phyloP scores from a whole-genome alignment of 1,140 invertebrate species.

The Heliothis virescens region DNA sequence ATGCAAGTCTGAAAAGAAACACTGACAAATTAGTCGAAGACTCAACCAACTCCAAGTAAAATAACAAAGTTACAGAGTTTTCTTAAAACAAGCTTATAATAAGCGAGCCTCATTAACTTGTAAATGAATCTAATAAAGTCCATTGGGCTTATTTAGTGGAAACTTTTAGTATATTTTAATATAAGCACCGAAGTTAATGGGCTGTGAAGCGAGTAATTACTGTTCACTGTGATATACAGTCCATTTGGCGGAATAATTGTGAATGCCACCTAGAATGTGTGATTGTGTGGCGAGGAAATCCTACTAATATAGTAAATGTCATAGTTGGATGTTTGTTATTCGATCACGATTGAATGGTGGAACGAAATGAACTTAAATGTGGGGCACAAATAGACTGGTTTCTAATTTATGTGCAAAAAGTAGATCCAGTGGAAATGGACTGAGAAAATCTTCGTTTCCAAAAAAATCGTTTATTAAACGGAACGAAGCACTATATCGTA shows the following conservation, averaged over 20 bases:
- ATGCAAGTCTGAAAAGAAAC: too few relatives aligned
- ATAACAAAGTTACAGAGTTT: neutral
- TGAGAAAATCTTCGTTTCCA: too few relatives aligned
- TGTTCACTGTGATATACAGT: neutral
- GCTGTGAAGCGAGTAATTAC: conserved; percentile 9
- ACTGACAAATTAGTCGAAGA: too few relatives aligned
- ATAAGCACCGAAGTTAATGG: conserved; percentile 25
- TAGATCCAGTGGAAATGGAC: too few relatives aligned
- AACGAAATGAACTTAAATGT: too few relatives aligned
- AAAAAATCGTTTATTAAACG: too few relatives aligned
- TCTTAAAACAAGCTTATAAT: neutral
- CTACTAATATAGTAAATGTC: too few relatives aligned
- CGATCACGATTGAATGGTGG: too few relatives aligned
- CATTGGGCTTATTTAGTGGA: conserved; percentile 24
- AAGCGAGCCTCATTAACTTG: neutral
- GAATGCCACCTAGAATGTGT: neutral
- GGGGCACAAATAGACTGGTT: too few relatives aligned
- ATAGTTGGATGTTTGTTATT: too few relatives aligned
- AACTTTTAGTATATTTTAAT: conserved; percentile 17
- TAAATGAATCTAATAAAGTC: neutral
- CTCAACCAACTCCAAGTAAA: neutral
- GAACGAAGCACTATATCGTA: too few relatives aligned
- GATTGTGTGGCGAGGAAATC: neutral
- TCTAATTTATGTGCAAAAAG: too few relatives aligned
- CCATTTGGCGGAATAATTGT: conserved; percentile 8